Conservation (phyloP, 2,113 vertebrate genomes). For the Tylochromis polylepis region DNA sequence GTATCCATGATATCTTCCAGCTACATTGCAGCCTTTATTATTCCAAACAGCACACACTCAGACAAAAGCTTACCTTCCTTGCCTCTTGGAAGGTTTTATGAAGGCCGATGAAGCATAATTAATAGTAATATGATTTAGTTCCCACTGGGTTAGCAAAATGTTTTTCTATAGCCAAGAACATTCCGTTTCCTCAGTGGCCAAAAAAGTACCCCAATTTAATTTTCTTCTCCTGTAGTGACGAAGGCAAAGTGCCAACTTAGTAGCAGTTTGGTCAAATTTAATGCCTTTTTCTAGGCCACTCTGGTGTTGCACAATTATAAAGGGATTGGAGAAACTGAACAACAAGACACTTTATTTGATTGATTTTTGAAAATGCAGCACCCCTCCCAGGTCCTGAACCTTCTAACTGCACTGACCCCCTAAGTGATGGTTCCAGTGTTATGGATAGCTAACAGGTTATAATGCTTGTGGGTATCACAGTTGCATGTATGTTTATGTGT, state of each 20-base stretch:
- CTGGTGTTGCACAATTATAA: constrained; percentile 31
- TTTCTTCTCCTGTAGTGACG: constrained; percentile 31
- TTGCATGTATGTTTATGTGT: neutral
- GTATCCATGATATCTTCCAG: constrained; percentile 7
- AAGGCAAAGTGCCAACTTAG: constrained; percentile 51
- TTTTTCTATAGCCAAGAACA: constrained; percentile 1
- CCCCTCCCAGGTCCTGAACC: constrained; percentile 6
- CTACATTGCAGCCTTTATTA: constrained; percentile 23
- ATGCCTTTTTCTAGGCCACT: constrained; percentile 58
- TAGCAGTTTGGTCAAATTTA: constrained; percentile 47
- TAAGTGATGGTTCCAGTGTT: neutral
- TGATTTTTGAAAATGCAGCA: constrained; percentile 49
- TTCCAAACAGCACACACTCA: constrained; percentile 34
- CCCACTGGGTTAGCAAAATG: constrained; percentile 31
- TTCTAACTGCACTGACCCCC: constrained; percentile 16
- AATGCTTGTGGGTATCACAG: neutral
- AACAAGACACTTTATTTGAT: constrained; percentile 55
- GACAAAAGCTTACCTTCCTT: constrained; percentile 49
- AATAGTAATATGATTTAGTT: constrained; percentile 65
- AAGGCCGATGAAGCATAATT: constrained; percentile 67
- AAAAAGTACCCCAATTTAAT: constrained; percentile 14
- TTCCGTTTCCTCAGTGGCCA: constrained; percentile 26
- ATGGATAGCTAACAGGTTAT: constrained; percentile 11
- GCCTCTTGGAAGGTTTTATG: constrained; percentile 52
- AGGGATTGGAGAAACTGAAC: constrained; percentile 45